Evolutionary conservation across 2,888 invertebrate genomes (phyloP).

Genomic region (Crocallis elinguaria): DNA sequence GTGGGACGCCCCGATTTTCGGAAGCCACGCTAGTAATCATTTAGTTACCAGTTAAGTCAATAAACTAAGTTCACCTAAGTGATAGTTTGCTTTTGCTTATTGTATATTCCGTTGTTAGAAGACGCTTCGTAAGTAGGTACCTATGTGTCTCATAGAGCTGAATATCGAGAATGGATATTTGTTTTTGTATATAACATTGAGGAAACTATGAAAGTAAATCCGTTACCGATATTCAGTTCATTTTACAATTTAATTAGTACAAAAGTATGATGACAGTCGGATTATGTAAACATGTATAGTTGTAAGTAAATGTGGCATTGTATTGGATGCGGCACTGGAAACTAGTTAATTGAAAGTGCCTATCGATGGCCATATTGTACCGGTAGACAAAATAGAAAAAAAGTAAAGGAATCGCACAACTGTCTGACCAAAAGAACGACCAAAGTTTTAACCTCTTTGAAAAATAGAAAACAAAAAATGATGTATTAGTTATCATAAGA

Average conservation of each 20-base stretch:
- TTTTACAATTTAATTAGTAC: no score
- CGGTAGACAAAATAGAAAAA: constrained; percentile 36
- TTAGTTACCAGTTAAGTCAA: constrained; percentile 14
- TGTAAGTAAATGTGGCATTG: constrained; percentile 6
- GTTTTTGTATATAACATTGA: no score
- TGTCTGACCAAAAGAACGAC: constrained; percentile 63
- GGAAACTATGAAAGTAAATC: no score
- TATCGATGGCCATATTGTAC: constrained; percentile 27
- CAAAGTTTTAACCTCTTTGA: constrained; percentile 58
- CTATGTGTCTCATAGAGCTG: no score
- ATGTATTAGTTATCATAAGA: constrained; percentile 9
- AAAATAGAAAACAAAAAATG: constrained; percentile 31
- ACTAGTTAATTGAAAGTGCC: constrained; percentile 37
- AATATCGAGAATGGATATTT: no score
- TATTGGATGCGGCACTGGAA: constrained; percentile 31
- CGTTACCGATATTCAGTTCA: no score
- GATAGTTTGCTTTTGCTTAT: constrained; percentile 16
- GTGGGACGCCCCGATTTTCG: constrained; percentile 47
- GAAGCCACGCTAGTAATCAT: constrained; percentile 21
- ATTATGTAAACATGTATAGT: no score
- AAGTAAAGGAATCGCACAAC: constrained; percentile 62
- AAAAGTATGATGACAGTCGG: no score
- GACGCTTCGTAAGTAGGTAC: no score
- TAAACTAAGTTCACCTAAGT: constrained; percentile 17
- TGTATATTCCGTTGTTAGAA: no score